Evolutionary conservation across 2,888 invertebrate genomes (phyloP).

Genomic region (Rutpela maculata): DNA sequence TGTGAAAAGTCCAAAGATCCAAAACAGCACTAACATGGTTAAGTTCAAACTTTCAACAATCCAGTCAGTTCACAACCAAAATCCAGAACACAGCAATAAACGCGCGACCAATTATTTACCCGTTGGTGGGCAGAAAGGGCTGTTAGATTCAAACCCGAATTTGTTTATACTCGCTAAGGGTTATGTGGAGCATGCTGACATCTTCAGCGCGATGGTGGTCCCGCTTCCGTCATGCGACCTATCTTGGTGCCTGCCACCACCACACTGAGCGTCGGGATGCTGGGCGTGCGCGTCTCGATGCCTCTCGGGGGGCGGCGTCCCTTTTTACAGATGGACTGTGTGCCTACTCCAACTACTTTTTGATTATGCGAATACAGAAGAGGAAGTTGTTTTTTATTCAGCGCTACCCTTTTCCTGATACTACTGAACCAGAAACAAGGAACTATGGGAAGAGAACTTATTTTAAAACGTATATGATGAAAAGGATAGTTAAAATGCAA

Average conservation of each 20-base stretch:
- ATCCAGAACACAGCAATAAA: constrained; percentile 27
- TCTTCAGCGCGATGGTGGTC: constrained; percentile 49
- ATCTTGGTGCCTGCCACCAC: constrained; percentile 60
- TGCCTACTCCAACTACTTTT: constrained; percentile 56
- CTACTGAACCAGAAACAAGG: neutral
- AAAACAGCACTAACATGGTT: constrained; percentile 44
- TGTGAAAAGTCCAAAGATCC: constrained; percentile 41
- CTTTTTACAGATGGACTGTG: constrained; percentile 51
- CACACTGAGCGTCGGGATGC: constrained; percentile 69
- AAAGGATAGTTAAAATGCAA: neutral
- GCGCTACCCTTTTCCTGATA: neutral
- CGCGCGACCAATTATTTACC: neutral
- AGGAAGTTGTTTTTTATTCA: constrained; percentile 21
- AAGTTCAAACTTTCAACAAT: constrained; percentile 23
- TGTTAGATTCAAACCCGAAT: constrained; percentile 10
- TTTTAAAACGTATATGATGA: neutral
- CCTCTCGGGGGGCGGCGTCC: constrained; percentile 56
- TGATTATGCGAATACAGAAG: constrained; percentile 40
- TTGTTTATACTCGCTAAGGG: constrained; percentile 46
- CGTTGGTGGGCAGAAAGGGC: neutral
- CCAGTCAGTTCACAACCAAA: constrained; percentile 31
- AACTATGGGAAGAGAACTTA: neutral
- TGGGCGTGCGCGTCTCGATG: constrained; percentile 63
- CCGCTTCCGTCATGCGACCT: constrained; percentile 46
- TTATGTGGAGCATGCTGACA: constrained; percentile 50